Evolutionary conservation across 2,888 invertebrate species (phyloP), one percentile per base, ranked within the genome.

Genomic region (Rhingia rostrata): DNA sequence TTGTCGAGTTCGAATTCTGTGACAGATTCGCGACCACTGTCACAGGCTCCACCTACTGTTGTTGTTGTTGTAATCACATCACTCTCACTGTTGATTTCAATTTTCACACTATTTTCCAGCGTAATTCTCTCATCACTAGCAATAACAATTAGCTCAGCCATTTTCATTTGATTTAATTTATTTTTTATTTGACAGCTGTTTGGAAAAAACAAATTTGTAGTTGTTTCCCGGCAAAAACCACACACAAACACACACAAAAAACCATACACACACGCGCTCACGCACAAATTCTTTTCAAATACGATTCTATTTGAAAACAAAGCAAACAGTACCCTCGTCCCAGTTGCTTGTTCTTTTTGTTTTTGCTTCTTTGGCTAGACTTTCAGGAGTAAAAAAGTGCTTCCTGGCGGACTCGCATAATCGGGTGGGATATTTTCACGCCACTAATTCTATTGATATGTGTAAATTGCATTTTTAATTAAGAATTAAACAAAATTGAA

Each of bases 11-110:
- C 88, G 79, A 89, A 88, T 83, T 90, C 89, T 73, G 89, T 89
- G 37, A 88, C 88, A 79, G 90, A 90, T 72, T 88, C 89, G 49
- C 89, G 89, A 72, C 89, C 89, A 87, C 90, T 90, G 78, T 90
- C 90, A 61, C 88, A 86, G 39, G 88, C 86, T 6, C 53, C 49
- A 0, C 51, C 67, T 7, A 49, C 45, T 0, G 85, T 78, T 79
- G 45, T 35, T 32, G 39, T 35, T 51, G 72, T 75, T 14, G 78
- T 14, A 22, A 56, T 86, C n/a, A 51, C 70, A 61, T 54, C 77
- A 49, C 53, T 67, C 41, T 67, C 82, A 80, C 79, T 45, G 69
- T 53, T 84, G 10, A 79, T 58, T 47, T 74, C 80, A 22, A 75
- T 80, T 80, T 84, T 80, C 10, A 74, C 60, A 12, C 64, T 32